Evolutionary conservation across 2,888 invertebrate species (phyloP), one percentile per base, ranked within the genome.

Genomic region (Globia sparganii): DNA sequence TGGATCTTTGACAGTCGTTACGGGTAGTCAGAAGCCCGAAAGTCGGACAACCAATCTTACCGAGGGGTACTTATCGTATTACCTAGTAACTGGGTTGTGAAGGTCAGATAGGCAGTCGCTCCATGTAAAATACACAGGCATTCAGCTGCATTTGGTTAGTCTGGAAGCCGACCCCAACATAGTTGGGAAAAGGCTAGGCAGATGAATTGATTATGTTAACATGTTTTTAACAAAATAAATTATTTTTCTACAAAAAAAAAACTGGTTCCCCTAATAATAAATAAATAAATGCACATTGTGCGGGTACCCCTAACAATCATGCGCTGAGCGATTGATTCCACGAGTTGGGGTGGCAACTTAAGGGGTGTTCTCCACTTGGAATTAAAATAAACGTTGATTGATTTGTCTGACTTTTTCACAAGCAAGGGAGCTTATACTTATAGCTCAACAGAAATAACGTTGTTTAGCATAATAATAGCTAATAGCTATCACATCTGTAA

Each of bases 281-380:
- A 90, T 87, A 89, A 86, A 88, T 89, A 90, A 88, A 88, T 89
- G 88, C 87, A 70, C 58, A 85, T 81, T 69, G 81, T 83, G 75
- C 67, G 67, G 49, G 75, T 65, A 77, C 78, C 86, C 84, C 74
- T 77, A 70, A 83, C 82, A 70, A 81, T 75, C 84, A 87, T 83
- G 86, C 86, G 83, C 78, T 83, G 76, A 81, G 72, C 88, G 90
- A 91, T 91, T 90, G 91, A 91, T 91, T 86, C 83, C 80, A 69
- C 72, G 56, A 56, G 43, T 74, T 67, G 75, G 86, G 87, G 86
- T 71, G 53, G 66, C 37, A 2, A 25, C 11, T 90, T 88, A 88
- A 89, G 88, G 88, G 86, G 64, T 13, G 65, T 74, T n/a, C 8
- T 1, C 2, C 18, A n/a, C 5, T n/a, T 15, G 25, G 40, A 43